Conservation (phyloP, 2,797 vertebrate genomes). For the Phataginus tetradactyla region DNA sequence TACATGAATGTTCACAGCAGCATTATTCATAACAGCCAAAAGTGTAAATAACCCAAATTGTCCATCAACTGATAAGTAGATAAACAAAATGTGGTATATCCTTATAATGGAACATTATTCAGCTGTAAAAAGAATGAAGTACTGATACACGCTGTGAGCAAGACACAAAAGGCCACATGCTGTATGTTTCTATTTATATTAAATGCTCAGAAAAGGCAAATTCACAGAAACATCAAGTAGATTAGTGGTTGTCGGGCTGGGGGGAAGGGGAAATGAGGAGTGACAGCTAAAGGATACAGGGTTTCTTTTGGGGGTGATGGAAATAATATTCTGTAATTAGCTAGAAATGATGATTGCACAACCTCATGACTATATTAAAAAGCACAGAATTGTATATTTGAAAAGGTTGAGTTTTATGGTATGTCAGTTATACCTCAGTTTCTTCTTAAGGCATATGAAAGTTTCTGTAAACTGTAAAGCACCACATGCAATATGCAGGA, state of each 20-base stretch:
- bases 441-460: neutral
- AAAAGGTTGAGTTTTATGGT: neutral
- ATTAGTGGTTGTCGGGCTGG: neutral
- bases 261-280: neutral
- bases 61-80: neutral
- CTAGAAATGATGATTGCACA: neutral
- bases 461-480: neutral
- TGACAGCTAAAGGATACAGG: neutral
- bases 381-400: neutral
- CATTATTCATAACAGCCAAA: neutral
- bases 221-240: neutral
- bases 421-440: neutral
- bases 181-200: neutral
- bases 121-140: neutral
- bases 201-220: neutral
- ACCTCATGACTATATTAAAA: neutral
- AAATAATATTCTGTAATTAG: neutral
- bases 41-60: neutral
- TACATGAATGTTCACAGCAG: neutral
- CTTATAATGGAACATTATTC: neutral
- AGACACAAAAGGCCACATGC: neutral
- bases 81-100: neutral
- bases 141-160: neutral
- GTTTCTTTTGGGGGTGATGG: neutral
- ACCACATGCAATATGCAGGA: neutral